phyloP scores from a whole-genome alignment of 1,140 invertebrate species.

The Drosophila gunungcola region DNA sequence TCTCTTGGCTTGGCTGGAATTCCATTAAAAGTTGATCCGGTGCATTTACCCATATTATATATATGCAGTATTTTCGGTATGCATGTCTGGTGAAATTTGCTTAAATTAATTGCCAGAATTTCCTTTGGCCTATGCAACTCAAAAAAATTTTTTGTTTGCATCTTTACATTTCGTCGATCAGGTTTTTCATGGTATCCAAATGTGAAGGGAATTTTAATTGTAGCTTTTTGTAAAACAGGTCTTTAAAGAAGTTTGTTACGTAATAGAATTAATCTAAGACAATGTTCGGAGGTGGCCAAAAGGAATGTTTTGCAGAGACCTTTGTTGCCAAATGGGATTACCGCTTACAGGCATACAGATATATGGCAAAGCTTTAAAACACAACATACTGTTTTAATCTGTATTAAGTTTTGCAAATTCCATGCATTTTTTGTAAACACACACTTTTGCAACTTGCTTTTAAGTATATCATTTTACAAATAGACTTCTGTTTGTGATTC shows the following conservation, averaged over 20 bases:
- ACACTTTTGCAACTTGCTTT: background rate
- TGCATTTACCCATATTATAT: background rate
- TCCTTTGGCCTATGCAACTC: conserved; percentile 26
- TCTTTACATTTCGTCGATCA: conserved; percentile 30
- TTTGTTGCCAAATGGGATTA: background rate
- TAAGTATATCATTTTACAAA: conserved; percentile 21
- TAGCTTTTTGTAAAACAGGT: background rate
- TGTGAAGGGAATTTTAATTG: conserved; percentile 36
- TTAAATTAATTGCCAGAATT: conserved; percentile 46
- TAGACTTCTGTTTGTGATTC: conserved; percentile 25
- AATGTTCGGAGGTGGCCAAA: background rate
- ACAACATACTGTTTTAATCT: background rate
- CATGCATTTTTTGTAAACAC: conserved; percentile 9
- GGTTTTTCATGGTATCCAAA: conserved; percentile 7
- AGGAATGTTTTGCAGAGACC: no score
- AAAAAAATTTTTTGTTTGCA: background rate
- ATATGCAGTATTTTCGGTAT: conserved; percentile 12
- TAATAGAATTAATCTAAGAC: background rate
- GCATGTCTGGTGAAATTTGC: conserved; percentile 35
- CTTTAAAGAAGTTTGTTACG: background rate
- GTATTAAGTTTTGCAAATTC: no score
- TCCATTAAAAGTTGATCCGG: conserved; percentile 19
- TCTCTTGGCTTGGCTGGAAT: conserved; percentile 16
- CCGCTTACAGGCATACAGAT: no score
- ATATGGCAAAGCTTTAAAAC: background rate